A percentile compares a stretch with the other conserved stretches of the same genome.
Conservation (phyloP, 2,113 vertebrate species). For the Polyodon spathula region DNA sequence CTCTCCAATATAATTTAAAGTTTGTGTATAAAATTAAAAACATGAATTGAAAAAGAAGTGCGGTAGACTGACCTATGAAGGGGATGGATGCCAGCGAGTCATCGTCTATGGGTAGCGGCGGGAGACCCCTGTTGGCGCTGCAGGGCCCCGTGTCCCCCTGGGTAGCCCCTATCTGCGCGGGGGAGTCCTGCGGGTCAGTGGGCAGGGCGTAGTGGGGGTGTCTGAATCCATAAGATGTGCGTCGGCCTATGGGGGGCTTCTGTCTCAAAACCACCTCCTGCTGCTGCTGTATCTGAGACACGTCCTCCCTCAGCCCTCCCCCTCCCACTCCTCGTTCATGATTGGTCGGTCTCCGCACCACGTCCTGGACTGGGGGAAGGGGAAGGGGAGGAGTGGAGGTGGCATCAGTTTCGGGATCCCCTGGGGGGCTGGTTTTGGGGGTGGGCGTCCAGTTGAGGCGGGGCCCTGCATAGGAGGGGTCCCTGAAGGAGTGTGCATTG, state of each 20-base stretch:
- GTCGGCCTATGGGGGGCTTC: constrained; percentile 82
- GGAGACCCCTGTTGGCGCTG: constrained; percentile 53
- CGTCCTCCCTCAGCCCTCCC: constrained; percentile 35
- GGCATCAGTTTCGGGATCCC: constrained; percentile 28
- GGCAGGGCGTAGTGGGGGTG: constrained; percentile 74
- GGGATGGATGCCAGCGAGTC: constrained; percentile 92
- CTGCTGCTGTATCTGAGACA: constrained; percentile 34
- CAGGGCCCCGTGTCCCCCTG: constrained; percentile 38
- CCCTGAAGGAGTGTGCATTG: constrained; percentile 83
- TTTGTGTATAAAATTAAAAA: background rate
- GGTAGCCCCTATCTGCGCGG: constrained; percentile 29
- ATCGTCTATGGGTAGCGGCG: constrained; percentile 67
- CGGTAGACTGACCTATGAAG: constrained; percentile 77
- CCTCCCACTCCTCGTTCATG: constrained; percentile 55
- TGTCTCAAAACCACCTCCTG: constrained; percentile 81
- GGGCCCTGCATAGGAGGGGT: constrained; percentile 77
- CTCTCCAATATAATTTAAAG: background rate
- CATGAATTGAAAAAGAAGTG: background rate
- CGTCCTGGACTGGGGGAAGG: constrained; percentile 37
- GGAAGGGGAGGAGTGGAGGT: constrained; percentile 23
- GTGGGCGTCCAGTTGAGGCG: constrained; percentile 56
- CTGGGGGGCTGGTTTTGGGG: constrained; percentile 47
- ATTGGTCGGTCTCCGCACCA: constrained; percentile 47
- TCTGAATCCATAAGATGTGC: constrained; percentile 54
- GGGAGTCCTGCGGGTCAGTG: constrained; percentile 59